Evolutionary conservation across 1,140 invertebrate genomes (phyloP).

Genomic region (Papilio aristodemus): DNA sequence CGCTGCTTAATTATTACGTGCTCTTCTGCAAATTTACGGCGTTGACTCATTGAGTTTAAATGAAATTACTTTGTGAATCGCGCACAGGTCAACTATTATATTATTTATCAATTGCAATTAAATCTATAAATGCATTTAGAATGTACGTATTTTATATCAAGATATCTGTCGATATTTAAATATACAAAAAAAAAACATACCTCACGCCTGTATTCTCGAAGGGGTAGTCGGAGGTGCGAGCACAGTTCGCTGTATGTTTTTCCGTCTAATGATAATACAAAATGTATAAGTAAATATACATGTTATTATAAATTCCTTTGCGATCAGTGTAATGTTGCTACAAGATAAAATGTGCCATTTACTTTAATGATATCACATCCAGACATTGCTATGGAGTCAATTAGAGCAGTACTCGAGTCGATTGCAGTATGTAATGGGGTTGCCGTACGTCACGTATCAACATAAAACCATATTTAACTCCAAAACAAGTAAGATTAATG

Average conservation of each 20-base stretch:
- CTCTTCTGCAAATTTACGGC: neutral
- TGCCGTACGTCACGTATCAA: constrained; percentile 14
- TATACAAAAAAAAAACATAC: too few species aligned
- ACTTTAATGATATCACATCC: constrained; percentile 11
- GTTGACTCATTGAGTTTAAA: neutral
- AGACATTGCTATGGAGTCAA: constrained; percentile 3
- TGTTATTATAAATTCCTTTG: neutral
- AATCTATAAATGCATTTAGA: neutral
- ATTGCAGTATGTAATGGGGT: constrained; percentile 4
- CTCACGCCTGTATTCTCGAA: too few species aligned
- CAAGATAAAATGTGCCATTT: constrained; percentile 14
- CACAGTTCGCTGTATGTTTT: too few species aligned
- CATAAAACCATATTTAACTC: constrained; percentile 29
- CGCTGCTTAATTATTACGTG: neutral
- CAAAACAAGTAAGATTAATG: neutral
- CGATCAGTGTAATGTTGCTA: neutral
- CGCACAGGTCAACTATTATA: neutral
- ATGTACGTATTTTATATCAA: neutral
- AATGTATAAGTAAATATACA: neutral
- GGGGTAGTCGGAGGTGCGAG: too few species aligned
- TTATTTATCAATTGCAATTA: neutral
- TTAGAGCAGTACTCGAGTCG: constrained; percentile 15
- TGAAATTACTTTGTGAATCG: too few species aligned
- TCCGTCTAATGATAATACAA: too few species aligned
- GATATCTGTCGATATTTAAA: too few species aligned